These are phyloP conservation scores for Lepidochitona cinerea DNA, from an alignment of 2,888 invertebrate species.

Conservation along the genomic window DNA sequence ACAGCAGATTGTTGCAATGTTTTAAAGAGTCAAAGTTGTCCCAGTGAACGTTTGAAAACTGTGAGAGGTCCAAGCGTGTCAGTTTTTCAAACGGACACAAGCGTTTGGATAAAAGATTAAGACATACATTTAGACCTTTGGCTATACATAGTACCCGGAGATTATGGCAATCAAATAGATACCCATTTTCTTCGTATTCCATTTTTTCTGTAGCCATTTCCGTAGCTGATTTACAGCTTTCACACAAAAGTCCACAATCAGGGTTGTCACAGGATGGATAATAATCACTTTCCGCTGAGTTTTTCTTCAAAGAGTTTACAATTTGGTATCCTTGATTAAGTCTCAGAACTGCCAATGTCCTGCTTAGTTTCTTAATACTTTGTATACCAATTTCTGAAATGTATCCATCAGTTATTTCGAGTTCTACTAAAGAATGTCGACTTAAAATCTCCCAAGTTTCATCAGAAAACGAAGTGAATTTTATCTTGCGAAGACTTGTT, in stretches of 20 bases:
- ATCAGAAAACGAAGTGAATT: slow-evolving; percentile 76
- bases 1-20: slow-evolving; percentile 79
- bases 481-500: slow-evolving; percentile 39
- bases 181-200: slow-evolving; percentile 14
- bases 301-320: no score
- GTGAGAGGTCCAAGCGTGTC: slow-evolving; percentile 81
- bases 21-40: slow-evolving; percentile 77
- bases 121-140: no score
- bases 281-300: no score
- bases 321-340: no score
- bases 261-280: slow-evolving; percentile 15
- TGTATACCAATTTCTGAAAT: slow-evolving; percentile 78
- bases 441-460: slow-evolving; percentile 80
- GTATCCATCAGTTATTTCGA: slow-evolving; percentile 84
- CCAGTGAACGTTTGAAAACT: slow-evolving; percentile 71
- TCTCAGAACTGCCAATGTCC: slow-evolving; percentile 80
- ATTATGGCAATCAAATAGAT: slow-evolving; percentile 28
- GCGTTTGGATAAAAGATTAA: no score
- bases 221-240: not conserved
- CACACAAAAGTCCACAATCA: not conserved
- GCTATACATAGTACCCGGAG: slow-evolving; percentile 36
- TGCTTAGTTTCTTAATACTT: slow-evolving; percentile 79
- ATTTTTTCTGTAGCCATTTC: not conserved
- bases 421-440: slow-evolving; percentile 81
- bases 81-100: slow-evolving; percentile 77